Percentiles rank a stretch among this genome's conserved stretches.
Evolutionary conservation across 2,888 invertebrate species (phyloP).

Genomic region (Harpagoxenus sublaevis): DNA sequence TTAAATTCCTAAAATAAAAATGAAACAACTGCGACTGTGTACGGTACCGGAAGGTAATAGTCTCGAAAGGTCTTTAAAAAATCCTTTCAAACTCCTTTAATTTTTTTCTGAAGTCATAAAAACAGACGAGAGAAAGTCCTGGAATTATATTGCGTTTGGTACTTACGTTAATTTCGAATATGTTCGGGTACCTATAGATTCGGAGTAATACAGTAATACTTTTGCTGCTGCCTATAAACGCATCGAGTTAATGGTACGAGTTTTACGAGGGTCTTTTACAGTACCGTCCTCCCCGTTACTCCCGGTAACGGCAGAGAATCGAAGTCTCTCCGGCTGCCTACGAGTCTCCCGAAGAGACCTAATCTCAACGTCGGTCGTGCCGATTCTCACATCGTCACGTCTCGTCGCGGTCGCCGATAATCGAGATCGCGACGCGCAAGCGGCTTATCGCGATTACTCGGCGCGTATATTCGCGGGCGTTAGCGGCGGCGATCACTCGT

Average conservation of each 20-base stretch:
- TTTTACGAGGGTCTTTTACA: conserved; percentile 25
- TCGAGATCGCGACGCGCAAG: conserved; percentile 37
- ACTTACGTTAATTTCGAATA: not conserved
- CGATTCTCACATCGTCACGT: conserved; percentile 12
- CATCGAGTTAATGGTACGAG: conserved; percentile 7
- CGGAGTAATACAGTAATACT: not conserved
- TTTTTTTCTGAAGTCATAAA: not conserved
- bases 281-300: not conserved
- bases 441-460: conserved; percentile 53
- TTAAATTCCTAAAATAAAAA: not conserved
- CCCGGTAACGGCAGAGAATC: not conserved
- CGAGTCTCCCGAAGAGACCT: not conserved
- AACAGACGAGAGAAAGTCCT: not conserved
- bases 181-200: not conserved
- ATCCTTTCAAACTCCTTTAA: not conserved
- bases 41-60: not conserved
- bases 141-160: not conserved
- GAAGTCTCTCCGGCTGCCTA: not conserved
- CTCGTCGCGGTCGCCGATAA: not conserved
- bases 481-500: conserved; percentile 35
- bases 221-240: not conserved
- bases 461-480: conserved; percentile 2
- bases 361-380: not conserved
- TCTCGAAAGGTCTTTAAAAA: not conserved
- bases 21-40: not conserved